These are phyloP conservation scores for Thryonomys swinderianus DNA, from an alignment of 2,113 vertebrate genomes.

Conservation along the genomic window DNA sequence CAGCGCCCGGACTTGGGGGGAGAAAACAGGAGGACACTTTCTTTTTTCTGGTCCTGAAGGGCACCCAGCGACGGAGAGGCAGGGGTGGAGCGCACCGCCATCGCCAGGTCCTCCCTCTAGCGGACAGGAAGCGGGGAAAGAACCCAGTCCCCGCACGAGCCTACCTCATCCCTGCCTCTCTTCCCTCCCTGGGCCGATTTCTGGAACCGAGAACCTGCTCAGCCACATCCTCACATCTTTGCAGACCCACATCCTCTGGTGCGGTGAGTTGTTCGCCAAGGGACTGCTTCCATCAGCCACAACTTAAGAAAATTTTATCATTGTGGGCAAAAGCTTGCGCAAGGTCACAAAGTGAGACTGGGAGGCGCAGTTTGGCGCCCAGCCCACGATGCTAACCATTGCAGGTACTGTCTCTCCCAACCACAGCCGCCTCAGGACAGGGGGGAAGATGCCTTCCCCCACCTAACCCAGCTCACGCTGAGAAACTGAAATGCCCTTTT, in stretches of 20 bases:
- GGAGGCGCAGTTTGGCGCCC: not conserved
- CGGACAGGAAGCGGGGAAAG: not conserved
- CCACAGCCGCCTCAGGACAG: not conserved
- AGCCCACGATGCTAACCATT: not conserved
- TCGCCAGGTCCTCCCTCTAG: not conserved
- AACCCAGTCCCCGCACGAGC: not conserved
- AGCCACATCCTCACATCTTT: no score
- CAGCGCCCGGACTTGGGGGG: not conserved
- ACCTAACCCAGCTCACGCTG: not conserved
- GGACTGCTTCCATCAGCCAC: not conserved
- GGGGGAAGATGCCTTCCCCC: not conserved
- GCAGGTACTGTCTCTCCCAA: not conserved
- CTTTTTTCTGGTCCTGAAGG: not conserved
- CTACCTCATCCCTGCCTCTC: not conserved
- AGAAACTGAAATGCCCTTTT: not conserved
- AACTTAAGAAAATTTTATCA: no score
- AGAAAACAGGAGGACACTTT: not conserved
- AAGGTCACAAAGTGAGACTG: not conserved
- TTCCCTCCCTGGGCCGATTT: not conserved
- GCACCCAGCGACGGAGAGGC: not conserved
- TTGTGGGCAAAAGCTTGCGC: not conserved
- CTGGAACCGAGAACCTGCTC: not conserved
- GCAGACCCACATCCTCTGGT: not conserved
- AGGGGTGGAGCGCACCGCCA: fast-evolving
- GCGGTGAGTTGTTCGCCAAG: not conserved